Evolutionary conservation across 1,140 invertebrate species (phyloP).

Genomic region (Drosophila repletoides): DNA sequence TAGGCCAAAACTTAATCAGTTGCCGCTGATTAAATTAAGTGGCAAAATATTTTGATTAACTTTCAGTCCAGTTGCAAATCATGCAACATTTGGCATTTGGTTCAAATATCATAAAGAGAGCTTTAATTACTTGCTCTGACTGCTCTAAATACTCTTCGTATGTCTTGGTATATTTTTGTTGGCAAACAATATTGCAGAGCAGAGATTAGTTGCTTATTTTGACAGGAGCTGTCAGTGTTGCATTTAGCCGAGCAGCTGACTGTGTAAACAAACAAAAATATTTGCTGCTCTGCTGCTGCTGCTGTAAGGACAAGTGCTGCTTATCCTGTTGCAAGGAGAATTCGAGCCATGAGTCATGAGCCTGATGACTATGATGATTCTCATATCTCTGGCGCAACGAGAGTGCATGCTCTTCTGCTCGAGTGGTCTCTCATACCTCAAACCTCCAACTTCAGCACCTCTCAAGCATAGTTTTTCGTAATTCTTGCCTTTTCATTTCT

Average conservation of each 20-base stretch:
- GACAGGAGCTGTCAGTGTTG: constrained; percentile 74
- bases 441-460: neutral
- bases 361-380: constrained; percentile 61
- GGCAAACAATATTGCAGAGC: constrained; percentile 64
- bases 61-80: no score
- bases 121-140: no score
- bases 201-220: constrained; percentile 75
- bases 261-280: constrained; percentile 58
- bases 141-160: no score
- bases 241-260: constrained; percentile 49
- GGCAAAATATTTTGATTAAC: constrained; percentile 29
- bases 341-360: neutral
- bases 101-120: no score
- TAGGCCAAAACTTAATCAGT: constrained; percentile 46
- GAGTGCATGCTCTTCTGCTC: constrained; percentile 66
- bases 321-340: constrained; percentile 21
- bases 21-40: constrained; percentile 40
- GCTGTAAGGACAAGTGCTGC: constrained; percentile 27
- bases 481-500: constrained; percentile 49
- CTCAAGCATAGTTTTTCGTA: constrained; percentile 60
- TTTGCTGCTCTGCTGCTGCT: constrained; percentile 22
- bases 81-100: no score
- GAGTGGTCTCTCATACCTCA: constrained; percentile 46
- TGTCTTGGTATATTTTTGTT: constrained; percentile 5
- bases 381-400: constrained; percentile 65